phyloP scores from a whole-genome alignment of 2,797 vertebrate species.

The Astyanax mexicanus region DNA sequence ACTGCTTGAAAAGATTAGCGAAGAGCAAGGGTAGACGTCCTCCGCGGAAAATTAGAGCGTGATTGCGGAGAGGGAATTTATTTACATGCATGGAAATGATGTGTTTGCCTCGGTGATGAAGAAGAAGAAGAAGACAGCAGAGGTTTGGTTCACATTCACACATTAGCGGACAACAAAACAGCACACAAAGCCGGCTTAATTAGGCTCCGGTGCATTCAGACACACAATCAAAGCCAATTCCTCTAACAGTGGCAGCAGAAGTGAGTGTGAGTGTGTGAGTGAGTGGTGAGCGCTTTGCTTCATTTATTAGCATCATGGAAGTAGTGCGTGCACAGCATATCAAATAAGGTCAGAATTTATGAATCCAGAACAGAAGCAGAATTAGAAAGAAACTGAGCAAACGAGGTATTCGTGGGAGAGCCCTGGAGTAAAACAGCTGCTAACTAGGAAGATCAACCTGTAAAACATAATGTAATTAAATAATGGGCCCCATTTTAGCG shows the following conservation, averaged over 20 bases:
- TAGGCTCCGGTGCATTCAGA: not conserved
- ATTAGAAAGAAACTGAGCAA: no score
- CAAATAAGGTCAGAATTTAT: no score
- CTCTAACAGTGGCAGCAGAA: not conserved
- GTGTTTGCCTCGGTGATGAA: not conserved
- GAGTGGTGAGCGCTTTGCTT: not conserved
- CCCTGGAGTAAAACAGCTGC: no score
- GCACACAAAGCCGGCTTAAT: not conserved
- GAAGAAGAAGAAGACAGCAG: not conserved
- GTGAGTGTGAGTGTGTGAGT: no score
- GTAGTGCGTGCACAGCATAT: not conserved
- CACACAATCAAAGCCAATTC: not conserved
- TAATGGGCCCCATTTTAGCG: no score
- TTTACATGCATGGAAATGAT: slow-evolving; percentile 1
- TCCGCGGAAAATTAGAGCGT: not conserved
- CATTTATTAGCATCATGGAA: not conserved
- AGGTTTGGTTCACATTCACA: not conserved
- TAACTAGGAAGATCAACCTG: no score
- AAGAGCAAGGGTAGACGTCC: not conserved
- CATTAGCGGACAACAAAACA: slow-evolving; percentile 1
- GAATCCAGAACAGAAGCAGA: no score
- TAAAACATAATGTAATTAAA: no score
- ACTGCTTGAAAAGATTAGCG: not conserved
- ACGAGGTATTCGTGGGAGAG: no score
- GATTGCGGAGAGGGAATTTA: not conserved